Evolutionary conservation across 2,888 invertebrate genomes (phyloP).

Genomic region (Nomada hirtipes): DNA sequence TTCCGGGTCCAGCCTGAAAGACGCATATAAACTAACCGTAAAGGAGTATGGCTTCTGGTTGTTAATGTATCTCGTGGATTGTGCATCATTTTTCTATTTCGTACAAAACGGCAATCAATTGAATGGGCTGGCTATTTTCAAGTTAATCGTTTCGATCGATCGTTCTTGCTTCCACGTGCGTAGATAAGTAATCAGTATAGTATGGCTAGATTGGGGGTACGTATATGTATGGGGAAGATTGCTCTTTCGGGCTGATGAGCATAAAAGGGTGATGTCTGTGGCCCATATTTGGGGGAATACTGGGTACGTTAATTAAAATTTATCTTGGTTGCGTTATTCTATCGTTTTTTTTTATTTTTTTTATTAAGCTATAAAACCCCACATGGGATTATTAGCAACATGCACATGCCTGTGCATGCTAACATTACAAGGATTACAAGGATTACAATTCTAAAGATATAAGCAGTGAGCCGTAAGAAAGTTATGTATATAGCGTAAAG

Average conservation of each 20-base stretch:
- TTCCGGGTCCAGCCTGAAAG: constrained; percentile 39
- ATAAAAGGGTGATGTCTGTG: background rate
- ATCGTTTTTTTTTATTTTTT: too few species aligned
- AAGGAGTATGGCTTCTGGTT: background rate
- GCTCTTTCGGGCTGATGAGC: background rate
- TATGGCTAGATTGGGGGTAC: background rate
- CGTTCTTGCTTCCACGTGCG: constrained; percentile 16
- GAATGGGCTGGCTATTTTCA: background rate
- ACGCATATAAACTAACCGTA: background rate
- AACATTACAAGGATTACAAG: too few species aligned
- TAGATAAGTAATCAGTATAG: background rate
- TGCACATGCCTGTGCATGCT: too few species aligned
- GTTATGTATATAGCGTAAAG: too few species aligned
- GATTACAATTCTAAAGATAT: too few species aligned
- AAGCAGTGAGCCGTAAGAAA: too few species aligned
- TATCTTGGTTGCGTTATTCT: too few species aligned
- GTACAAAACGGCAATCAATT: background rate
- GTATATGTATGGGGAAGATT: constrained; percentile 1
- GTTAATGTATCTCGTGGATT: background rate
- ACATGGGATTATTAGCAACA: too few species aligned
- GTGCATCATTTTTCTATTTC: background rate
- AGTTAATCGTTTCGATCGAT: constrained; percentile 6
- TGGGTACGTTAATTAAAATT: background rate
- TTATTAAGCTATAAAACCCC: too few species aligned
- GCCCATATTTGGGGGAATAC: background rate